Evolutionary conservation across 2,888 invertebrate genomes (phyloP).

Genomic region (Ormia ochracea): DNA sequence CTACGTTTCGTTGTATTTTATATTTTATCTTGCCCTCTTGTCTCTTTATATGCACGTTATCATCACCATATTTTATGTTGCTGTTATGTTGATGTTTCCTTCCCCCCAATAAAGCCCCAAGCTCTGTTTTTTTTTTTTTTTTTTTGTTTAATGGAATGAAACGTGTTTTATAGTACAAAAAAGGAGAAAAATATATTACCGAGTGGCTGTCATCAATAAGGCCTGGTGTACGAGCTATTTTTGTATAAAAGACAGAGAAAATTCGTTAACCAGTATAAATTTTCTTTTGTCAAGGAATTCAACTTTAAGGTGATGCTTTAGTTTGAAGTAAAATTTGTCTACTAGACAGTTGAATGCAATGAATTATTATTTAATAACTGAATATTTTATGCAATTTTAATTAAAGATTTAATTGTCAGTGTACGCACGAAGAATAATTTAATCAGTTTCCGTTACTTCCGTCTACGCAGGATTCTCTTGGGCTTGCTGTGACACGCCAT

Average conservation of each 20-base stretch:
- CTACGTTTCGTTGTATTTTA: background rate
- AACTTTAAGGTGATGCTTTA: too few species aligned
- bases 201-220: slow-evolving; percentile 52
- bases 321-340: too few species aligned
- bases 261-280: too few species aligned
- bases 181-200: slow-evolving; percentile 15
- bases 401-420: too few species aligned
- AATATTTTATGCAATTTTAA: too few species aligned
- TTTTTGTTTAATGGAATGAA: slow-evolving; percentile 47
- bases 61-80: slow-evolving; percentile 53
- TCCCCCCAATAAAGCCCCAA: slow-evolving; percentile 52
- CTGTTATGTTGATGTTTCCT: slow-evolving; percentile 46
- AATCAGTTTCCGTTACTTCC: background rate
- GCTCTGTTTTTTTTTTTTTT: too few species aligned
- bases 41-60: slow-evolving; percentile 42
- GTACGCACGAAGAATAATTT: too few species aligned
- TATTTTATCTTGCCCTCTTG: slow-evolving; percentile 24
- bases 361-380: too few species aligned
- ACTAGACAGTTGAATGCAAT: too few species aligned
- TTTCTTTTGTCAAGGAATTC: too few species aligned
- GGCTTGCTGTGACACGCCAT: background rate
- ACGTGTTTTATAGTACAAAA: slow-evolving; percentile 46
- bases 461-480: background rate
- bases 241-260: background rate
- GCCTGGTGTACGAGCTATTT: slow-evolving; percentile 58